These are phyloP conservation scores for Melanchra persicariae DNA, from an alignment of 2,888 invertebrate species.

Conservation along the genomic window DNA sequence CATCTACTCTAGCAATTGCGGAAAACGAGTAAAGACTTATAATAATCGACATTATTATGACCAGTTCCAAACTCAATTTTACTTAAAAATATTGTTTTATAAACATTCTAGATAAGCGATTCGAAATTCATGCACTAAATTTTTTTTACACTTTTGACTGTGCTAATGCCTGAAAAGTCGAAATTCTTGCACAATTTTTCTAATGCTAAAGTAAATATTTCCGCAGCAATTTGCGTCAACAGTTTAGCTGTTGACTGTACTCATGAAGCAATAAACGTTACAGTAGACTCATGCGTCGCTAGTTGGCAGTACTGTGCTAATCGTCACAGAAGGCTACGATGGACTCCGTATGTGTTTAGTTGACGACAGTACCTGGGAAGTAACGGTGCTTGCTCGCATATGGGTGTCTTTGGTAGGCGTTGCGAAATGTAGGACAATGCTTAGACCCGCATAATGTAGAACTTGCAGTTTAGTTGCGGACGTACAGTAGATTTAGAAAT, in stretches of 20 bases:
- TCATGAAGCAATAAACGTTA: conserved; percentile 48
- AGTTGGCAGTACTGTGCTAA: conserved; percentile 79
- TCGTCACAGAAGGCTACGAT: conserved; percentile 75
- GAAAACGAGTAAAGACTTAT: conserved; percentile 19
- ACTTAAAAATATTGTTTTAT: neutral
- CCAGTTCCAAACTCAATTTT: neutral
- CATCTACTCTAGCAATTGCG: conserved; percentile 13
- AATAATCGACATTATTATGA: neutral
- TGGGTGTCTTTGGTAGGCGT: conserved; percentile 5
- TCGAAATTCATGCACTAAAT: too few species aligned
- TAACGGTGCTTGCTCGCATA: conserved; percentile 41
- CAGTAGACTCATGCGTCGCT: conserved; percentile 73
- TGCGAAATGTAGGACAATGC: conserved; percentile 31
- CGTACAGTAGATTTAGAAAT: neutral
- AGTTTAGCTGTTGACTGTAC: conserved; percentile 39
- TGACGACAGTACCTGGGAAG: conserved; percentile 31
- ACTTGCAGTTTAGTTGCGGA: neutral
- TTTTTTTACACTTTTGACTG: neutral
- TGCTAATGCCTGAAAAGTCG: too few species aligned
- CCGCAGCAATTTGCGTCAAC: conserved; percentile 1
- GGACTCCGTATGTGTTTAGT: conserved; percentile 35
- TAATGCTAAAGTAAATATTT: neutral
- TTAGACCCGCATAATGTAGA: neutral
- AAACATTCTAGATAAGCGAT: too few species aligned
- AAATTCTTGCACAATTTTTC: neutral